Conservation (phyloP, 2,113 vertebrate genomes). For the Tiliqua scincoides region DNA sequence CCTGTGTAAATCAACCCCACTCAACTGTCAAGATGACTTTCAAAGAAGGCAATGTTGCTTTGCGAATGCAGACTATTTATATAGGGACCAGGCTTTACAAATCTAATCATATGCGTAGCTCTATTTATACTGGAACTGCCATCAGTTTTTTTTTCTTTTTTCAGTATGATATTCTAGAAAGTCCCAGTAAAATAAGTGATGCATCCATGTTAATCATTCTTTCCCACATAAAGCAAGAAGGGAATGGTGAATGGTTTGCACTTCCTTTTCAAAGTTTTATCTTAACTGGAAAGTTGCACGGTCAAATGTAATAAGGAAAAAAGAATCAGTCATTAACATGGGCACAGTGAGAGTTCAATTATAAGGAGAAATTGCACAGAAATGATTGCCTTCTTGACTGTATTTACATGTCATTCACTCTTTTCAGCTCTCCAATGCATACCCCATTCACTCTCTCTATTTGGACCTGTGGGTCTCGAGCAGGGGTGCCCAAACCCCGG, state of each 20-base stretch:
- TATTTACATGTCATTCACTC: no score
- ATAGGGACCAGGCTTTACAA: constrained; percentile 40
- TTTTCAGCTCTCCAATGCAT: no score
- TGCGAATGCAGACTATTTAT: constrained; percentile 13
- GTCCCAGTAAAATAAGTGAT: not conserved
- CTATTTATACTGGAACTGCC: not conserved
- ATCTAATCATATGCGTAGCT: not conserved
- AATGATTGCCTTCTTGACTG: no score
- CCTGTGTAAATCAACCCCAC: constrained; percentile 10
- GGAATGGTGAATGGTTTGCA: not conserved
- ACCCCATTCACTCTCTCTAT: no score
- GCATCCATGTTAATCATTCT: not conserved
- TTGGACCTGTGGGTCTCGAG: no score
- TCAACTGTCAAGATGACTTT: not conserved
- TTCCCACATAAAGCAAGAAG: not conserved
- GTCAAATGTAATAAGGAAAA: not conserved
- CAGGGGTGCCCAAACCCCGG: no score
- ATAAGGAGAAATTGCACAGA: no score
- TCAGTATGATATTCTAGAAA: no score
- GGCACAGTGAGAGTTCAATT: no score
- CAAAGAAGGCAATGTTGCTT: not conserved
- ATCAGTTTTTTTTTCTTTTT: not conserved
- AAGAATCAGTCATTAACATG: no score
- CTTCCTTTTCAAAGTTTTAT: no score
- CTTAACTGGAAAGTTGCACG: not conserved